Evolutionary conservation across 2,113 vertebrate genomes (phyloP).

Genomic region (Chloropsis hardwickii): DNA sequence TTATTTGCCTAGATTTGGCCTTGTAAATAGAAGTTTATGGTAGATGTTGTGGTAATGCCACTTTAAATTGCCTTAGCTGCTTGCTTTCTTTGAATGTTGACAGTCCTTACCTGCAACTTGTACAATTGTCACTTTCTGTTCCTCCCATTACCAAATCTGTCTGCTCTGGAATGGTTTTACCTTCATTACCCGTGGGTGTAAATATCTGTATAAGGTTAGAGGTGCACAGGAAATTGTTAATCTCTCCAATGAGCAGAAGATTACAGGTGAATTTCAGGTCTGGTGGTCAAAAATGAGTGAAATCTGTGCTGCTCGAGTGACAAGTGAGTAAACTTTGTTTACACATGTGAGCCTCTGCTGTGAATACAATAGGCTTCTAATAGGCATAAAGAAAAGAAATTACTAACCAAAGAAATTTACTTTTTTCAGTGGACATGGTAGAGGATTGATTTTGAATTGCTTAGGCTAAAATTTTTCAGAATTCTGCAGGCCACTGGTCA

Average conservation of each 20-base stretch:
- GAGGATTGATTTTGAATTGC: not conserved
- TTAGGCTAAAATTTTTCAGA: not conserved
- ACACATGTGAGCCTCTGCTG: not conserved
- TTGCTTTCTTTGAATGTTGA: not conserved
- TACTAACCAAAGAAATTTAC: not conserved
- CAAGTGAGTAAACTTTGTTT: not conserved
- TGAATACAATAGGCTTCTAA: not conserved
- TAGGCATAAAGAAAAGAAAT: not conserved
- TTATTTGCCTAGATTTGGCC: not conserved
- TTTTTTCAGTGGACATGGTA: not conserved
- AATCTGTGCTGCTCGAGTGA: not conserved
- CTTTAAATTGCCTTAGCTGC: not conserved
- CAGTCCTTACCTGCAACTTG: not conserved
- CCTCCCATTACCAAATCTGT: not conserved
- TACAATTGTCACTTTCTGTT: not conserved
- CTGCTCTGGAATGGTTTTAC: not conserved
- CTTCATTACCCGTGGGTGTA: not conserved
- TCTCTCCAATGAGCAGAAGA: not conserved
- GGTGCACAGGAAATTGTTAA: not conserved
- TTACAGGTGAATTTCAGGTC: not conserved
- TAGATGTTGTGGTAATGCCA: not conserved
- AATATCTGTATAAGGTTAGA: not conserved
- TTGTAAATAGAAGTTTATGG: not conserved
- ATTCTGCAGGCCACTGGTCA: not conserved
- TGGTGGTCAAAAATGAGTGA: not conserved